phyloP scores from a whole-genome alignment of 2,113 vertebrate genomes.

The Chelonoidis abingdonii region DNA sequence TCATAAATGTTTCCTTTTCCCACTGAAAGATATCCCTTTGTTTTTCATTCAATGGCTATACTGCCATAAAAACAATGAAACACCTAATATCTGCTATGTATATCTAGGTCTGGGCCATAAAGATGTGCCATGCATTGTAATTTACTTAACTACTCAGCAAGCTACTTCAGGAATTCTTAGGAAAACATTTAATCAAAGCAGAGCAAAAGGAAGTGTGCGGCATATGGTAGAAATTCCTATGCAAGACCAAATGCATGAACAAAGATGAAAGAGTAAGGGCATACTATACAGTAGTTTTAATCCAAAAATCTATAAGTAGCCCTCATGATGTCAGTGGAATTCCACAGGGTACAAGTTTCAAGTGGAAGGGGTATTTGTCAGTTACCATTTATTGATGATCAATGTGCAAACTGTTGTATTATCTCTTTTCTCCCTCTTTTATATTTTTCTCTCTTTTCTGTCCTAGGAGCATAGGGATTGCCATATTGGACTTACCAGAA shows the following conservation, averaged over 20 bases:
- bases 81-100: conserved; percentile 4
- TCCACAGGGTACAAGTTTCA: neutral
- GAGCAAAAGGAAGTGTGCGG: neutral
- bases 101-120: conserved; percentile 21
- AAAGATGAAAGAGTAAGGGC: neutral
- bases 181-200: neutral
- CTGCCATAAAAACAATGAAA: conserved; percentile 53
- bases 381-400: neutral
- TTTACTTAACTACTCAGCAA: conserved; percentile 32
- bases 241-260: neutral
- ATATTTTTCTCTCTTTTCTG: neutral
- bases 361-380: neutral
- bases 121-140: conserved; percentile 15
- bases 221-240: neutral
- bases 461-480: neutral
- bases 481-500: fast-evolving
- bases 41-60: conserved; percentile 44
- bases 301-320: fast-evolving
- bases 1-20: conserved; percentile 64
- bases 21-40: conserved; percentile 21
- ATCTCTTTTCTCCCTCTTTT: neutral
- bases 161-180: neutral
- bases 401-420: fast-evolving
- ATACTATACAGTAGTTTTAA: neutral
- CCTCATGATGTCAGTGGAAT: neutral